phyloP scores from a whole-genome alignment of 2,888 invertebrate species.

The Heliothis peltigera region DNA sequence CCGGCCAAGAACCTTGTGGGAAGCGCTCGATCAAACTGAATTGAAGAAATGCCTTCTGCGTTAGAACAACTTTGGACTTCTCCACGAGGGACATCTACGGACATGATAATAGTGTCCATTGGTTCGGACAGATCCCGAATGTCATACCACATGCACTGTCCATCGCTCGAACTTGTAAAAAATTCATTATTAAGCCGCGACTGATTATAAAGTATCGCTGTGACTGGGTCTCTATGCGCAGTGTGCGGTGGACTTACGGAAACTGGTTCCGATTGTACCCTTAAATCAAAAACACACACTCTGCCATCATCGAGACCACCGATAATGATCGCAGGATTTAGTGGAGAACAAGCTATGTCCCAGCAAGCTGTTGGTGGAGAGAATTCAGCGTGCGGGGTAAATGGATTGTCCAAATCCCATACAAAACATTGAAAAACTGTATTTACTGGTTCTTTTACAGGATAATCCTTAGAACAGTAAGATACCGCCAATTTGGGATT shows the following conservation, averaged over 20 bases:
- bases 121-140: constrained; percentile 90
- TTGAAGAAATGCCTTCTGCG: constrained; percentile 90
- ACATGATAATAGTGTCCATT: constrained; percentile 90
- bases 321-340: constrained; percentile 64
- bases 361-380: constrained; percentile 72
- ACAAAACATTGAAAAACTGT: constrained; percentile 89
- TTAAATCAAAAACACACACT: constrained; percentile 92
- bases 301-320: constrained; percentile 76
- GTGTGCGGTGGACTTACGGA: constrained; percentile 89
- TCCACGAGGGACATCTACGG: constrained; percentile 85
- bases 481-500: constrained; percentile 91
- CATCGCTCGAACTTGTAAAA: constrained; percentile 91
- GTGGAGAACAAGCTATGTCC: constrained; percentile 72
- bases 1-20: constrained; percentile 89
- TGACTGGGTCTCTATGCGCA: constrained; percentile 86
- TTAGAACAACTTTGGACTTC: constrained; percentile 83
- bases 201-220: constrained; percentile 88
- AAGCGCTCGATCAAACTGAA: constrained; percentile 92
- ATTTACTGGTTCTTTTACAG: constrained; percentile 58
- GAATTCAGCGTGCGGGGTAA: constrained; percentile 61
- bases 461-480: constrained; percentile 84
- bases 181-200: constrained; percentile 90
- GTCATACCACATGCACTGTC: constrained; percentile 92
- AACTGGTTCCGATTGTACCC: constrained; percentile 93
- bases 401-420: constrained; percentile 90